These are phyloP conservation scores for Oryzias curvinotus DNA, from an alignment of 2,113 vertebrate genomes.

Conservation along the genomic window DNA sequence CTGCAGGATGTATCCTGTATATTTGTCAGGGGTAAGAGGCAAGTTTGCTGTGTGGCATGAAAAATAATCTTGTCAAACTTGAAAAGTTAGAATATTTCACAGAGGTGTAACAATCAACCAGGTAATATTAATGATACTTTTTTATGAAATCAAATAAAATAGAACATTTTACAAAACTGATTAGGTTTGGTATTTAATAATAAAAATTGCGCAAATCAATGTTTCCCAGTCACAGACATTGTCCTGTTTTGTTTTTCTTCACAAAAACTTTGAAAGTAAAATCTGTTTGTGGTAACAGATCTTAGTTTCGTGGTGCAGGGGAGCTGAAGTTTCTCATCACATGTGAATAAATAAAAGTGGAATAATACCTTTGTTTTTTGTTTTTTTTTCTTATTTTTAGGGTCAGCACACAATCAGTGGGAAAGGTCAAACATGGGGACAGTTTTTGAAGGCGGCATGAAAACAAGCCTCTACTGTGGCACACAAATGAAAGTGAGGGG, in stretches of 20 bases:
- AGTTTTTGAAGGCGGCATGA: constrained; percentile 39
- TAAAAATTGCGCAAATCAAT: neutral
- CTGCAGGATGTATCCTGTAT: constrained; percentile 55
- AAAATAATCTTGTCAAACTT: constrained; percentile 56
- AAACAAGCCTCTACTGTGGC: constrained; percentile 40
- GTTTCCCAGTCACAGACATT: neutral
- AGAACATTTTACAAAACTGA: neutral
- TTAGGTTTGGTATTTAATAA: neutral
- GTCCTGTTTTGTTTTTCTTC: neutral
- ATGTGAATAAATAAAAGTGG: constrained; percentile 77
- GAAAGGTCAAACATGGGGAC: constrained; percentile 60
- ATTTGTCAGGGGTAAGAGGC: constrained; percentile 32
- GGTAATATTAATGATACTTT: constrained; percentile 3
- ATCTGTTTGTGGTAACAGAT: neutral
- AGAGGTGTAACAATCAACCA: constrained; percentile 15
- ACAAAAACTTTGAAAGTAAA: too few species aligned
- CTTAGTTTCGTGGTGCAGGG: constrained; percentile 44
- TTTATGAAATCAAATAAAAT: constrained; percentile 1
- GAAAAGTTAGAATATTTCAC: constrained; percentile 34
- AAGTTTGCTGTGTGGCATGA: constrained; percentile 32
- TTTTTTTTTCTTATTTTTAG: constrained; percentile 47
- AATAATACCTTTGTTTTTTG: constrained; percentile 57
- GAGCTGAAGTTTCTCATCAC: constrained; percentile 53
- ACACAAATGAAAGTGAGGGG: constrained; percentile 51
- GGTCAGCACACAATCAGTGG: constrained; percentile 67